Base-by-base conservation (phyloP, 2,113 vertebrate species). In the Notothenia coriiceps region DNA sequence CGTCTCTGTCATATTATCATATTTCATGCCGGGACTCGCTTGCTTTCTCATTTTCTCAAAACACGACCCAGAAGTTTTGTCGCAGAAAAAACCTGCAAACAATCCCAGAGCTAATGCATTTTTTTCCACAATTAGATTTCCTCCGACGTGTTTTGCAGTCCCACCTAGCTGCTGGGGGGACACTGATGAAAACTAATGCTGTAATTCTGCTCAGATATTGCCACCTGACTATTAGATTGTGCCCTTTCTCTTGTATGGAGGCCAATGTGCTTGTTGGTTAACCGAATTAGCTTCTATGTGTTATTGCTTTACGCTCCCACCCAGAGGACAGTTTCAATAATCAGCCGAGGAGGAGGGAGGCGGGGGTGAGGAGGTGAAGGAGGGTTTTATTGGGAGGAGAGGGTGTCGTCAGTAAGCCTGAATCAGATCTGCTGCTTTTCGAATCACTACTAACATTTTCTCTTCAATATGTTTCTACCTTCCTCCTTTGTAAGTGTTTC, bases 171-270 rank as follows among this genome's bases (percentile, higher is more conserved):
- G 86, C 84, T 89, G 77, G 88, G 88, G 86, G 85, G 86, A 93
- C 94, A 91, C 86, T 95, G 93, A 95, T 95, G 94, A 93, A 95
- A 95, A 95, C 93, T 94, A 95, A 95, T 95, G 94, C 89, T 91
- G 87, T 91, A 89, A 94, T 92, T 91, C 88, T 91, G 88, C 84
- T 75, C 89, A 84, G 61, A 94, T 94, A 94, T 94, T 92, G 92
- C 89, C 90, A 94, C 94, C 91, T 90, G 88, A 92, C 88, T 90
- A 95, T 95, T 95, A 94, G 95, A 94, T 95, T 94, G 77, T 90
- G 89, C 88, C 91, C 92, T 87, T 83, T 70, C 77, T 79, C 88
- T 89, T 92, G 84, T 91, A 90, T 83, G 88, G 84, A 10, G 85
- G 89, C 86, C 90, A 90, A 88, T 91, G 92, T 70, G 91, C 89